phyloP scores from a whole-genome alignment of 2,113 vertebrate genomes.

The Leiothrix lutea region DNA sequence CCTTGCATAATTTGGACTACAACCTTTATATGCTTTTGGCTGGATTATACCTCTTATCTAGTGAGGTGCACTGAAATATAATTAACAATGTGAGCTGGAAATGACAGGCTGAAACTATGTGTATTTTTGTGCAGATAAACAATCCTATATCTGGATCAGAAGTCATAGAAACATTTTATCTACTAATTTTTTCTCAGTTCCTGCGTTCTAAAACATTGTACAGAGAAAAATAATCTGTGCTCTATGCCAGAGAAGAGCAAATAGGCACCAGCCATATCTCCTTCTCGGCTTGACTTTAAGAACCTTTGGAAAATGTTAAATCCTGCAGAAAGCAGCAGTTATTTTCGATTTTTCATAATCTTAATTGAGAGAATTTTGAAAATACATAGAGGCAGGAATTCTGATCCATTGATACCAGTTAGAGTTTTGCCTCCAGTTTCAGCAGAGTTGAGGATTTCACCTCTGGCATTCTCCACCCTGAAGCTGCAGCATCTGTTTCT shows the following conservation, averaged over 20 bases:
- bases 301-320: not conserved
- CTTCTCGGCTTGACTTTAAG: not conserved
- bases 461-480: not conserved
- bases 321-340: not conserved
- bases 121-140: constrained; percentile 3
- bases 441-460: not conserved
- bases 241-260: not conserved
- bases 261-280: not conserved
- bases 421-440: not conserved
- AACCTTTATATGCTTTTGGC: constrained; percentile 9
- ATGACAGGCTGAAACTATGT: not conserved
- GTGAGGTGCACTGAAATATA: not conserved
- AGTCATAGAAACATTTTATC: not conserved
- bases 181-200: not conserved
- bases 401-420: not conserved
- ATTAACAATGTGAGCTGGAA: not conserved
- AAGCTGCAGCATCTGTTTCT: not conserved
- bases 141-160: not conserved
- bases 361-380: not conserved
- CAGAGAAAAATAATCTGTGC: not conserved
- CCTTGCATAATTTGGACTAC: constrained; percentile 13
- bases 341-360: not conserved
- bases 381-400: not conserved
- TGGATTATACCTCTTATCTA: constrained; percentile 25
- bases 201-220: not conserved